phyloP scores from a whole-genome alignment of 1,140 invertebrate species.

The Camponotus floridanus region DNA sequence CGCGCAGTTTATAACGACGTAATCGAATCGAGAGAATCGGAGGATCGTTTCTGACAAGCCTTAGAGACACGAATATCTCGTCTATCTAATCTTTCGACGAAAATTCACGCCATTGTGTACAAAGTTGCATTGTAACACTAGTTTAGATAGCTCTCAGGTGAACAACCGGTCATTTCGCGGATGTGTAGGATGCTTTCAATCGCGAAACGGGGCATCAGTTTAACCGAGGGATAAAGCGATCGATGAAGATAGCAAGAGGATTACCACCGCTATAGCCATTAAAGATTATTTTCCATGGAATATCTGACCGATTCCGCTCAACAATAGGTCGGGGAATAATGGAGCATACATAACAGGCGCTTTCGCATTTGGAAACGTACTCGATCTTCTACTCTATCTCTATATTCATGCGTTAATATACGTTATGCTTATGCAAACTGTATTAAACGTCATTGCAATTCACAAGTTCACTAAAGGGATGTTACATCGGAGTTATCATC shows the following conservation, averaged over 20 bases:
- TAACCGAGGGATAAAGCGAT: constrained; percentile 42
- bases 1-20: background rate
- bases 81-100: constrained; percentile 27
- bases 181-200: background rate
- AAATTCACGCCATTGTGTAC: constrained; percentile 13
- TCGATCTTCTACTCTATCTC: background rate
- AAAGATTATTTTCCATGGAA: constrained; percentile 65
- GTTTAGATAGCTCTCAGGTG: constrained; percentile 34
- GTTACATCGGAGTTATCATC: background rate
- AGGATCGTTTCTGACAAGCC: background rate
- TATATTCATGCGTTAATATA: background rate
- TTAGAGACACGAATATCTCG: background rate
- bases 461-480: constrained; percentile 1
- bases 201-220: background rate
- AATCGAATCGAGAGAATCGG: background rate
- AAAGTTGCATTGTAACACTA: constrained; percentile 12
- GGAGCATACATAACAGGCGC: constrained; percentile 61
- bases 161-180: constrained; percentile 35
- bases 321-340: constrained; percentile 67
- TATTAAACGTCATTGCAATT: background rate
- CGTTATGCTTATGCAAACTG: background rate
- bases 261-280: constrained; percentile 52
- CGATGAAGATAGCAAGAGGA: constrained; percentile 56
- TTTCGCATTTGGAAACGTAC: constrained; percentile 1
- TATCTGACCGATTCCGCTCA: constrained; percentile 57